These are phyloP conservation scores for Alethe diademata DNA, from an alignment of 2,113 vertebrate species.

Conservation along the genomic window DNA sequence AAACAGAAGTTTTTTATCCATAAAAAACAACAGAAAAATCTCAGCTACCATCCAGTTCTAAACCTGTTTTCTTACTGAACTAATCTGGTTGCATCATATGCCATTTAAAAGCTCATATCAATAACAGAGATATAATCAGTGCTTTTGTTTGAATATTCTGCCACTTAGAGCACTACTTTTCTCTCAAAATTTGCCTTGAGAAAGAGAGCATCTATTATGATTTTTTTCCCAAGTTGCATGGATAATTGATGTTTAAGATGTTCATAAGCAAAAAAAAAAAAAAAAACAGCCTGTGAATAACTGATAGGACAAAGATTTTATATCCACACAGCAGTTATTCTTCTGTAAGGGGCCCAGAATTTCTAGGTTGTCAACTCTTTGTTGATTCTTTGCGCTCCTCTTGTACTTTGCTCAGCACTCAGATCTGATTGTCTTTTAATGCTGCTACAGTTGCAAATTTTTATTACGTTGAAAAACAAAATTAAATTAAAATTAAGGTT, in stretches of 20 bases:
- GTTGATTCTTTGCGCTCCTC: not conserved
- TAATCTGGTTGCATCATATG: slow-evolving; percentile 29
- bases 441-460: not conserved
- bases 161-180: not conserved
- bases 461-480: not conserved
- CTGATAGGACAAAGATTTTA: not conserved
- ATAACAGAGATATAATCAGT: not conserved
- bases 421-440: not conserved
- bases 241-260: not conserved
- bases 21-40: slow-evolving; percentile 10
- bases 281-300: not conserved
- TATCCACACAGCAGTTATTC: not conserved
- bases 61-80: slow-evolving; percentile 24
- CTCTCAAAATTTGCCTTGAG: not conserved
- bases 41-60: not conserved
- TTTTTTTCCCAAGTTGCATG: not conserved
- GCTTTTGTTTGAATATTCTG: not conserved
- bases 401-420: not conserved
- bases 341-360: not conserved
- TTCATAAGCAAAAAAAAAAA: not conserved
- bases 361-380: not conserved
- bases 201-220: not conserved
- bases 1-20: not conserved
- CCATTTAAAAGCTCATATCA: slow-evolving; percentile 2
- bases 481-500: not conserved